phyloP scores from a whole-genome alignment of 2,113 vertebrate genomes.

The Saccopteryx bilineata region DNA sequence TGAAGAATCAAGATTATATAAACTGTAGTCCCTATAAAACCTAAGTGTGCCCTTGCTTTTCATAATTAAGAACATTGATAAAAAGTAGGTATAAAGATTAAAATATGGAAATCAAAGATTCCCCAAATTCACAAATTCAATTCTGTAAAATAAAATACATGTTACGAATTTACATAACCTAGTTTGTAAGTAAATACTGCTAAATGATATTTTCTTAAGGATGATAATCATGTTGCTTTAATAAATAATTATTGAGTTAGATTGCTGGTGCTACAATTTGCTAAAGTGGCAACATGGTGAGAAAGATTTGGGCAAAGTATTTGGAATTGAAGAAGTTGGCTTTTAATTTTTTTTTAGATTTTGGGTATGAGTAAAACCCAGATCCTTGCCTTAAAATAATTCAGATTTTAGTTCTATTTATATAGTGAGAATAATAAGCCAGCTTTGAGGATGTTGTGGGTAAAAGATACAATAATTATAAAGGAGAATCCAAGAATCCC shows the following conservation, averaged over 20 bases:
- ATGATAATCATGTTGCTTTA: neutral
- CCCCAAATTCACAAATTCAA: neutral
- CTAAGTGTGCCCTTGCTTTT: neutral
- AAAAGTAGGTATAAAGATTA: neutral
- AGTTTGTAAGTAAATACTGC: neutral
- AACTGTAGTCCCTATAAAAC: neutral
- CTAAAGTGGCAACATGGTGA: neutral
- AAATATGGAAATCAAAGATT: neutral
- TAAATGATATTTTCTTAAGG: neutral
- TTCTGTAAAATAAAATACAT: slow-evolving; percentile 25
- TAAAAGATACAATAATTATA: neutral
- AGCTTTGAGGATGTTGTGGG: neutral
- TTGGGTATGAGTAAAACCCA: neutral
- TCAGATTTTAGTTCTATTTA: neutral
- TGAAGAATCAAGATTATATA: neutral
- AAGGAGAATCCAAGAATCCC: neutral
- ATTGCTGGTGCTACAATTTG: neutral
- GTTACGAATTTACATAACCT: neutral
- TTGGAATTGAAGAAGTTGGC: neutral
- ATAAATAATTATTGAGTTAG: neutral
- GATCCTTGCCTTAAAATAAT: neutral
- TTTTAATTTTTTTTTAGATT: neutral
- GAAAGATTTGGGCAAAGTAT: neutral
- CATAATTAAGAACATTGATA: neutral
- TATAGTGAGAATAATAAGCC: neutral